Percentiles rank a stretch among this genome's conserved stretches.
phyloP scores from a whole-genome alignment of 1,140 invertebrate species.

The Aphelenchoides fujianensis region DNA sequence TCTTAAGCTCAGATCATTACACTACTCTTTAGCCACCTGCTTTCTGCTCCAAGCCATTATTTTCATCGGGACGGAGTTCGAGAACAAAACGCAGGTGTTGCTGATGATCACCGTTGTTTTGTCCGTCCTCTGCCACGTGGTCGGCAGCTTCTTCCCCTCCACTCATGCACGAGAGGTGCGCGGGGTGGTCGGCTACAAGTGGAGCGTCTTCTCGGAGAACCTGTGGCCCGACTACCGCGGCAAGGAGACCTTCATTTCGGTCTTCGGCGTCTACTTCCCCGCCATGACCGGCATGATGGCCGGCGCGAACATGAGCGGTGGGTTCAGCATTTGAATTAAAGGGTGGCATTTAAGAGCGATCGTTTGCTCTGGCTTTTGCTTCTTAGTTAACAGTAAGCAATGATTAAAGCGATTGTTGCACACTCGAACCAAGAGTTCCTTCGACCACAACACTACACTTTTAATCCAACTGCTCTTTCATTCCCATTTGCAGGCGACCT shows the following conservation, averaged over 20 bases:
- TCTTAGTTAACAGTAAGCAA: too few relatives aligned
- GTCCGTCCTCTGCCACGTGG: slow-evolving; percentile 59
- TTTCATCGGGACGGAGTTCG: slow-evolving; percentile 57
- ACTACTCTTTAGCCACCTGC: slow-evolving; percentile 52
- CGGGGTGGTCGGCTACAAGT: slow-evolving; percentile 54
- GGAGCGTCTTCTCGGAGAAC: slow-evolving; percentile 69
- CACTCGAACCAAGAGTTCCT: too few relatives aligned
- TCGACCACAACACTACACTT: too few relatives aligned
- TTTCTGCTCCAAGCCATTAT: slow-evolving; percentile 50
- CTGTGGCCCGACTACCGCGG: slow-evolving; percentile 73
- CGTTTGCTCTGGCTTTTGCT: too few relatives aligned
- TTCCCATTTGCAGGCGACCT: too few relatives aligned
- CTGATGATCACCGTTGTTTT: slow-evolving; percentile 63
- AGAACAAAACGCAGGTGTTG: slow-evolving; percentile 61
- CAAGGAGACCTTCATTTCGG: slow-evolving; percentile 75
- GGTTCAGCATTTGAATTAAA: neutral
- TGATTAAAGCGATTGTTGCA: too few relatives aligned
- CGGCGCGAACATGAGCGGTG: slow-evolving; percentile 90
- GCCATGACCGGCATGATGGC: slow-evolving; percentile 93
- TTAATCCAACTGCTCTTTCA: too few relatives aligned
- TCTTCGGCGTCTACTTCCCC: slow-evolving; percentile 92
- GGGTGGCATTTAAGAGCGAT: too few relatives aligned
- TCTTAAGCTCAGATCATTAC: too few relatives aligned
- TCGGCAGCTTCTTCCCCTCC: slow-evolving; percentile 53
- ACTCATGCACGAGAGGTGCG: slow-evolving; percentile 28